Evolutionary conservation across 2,888 invertebrate species (phyloP).

Genomic region (Drymonia ruficornis): DNA sequence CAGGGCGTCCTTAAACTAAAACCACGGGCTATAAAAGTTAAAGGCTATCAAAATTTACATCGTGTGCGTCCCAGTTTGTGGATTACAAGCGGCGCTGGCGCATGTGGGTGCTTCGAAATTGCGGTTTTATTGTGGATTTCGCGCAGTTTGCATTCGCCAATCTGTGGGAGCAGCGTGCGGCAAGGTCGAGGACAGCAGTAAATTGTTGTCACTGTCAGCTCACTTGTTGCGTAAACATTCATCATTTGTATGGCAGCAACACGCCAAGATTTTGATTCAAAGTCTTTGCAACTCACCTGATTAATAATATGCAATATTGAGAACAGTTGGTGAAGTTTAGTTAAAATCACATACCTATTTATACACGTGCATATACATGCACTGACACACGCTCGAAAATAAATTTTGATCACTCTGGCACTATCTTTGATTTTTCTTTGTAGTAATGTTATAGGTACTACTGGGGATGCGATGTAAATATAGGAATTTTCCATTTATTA

Average conservation of each 20-base stretch:
- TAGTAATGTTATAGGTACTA: no score
- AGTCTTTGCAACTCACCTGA: neutral
- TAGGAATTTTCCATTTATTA: no score
- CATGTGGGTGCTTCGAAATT: constrained; percentile 66
- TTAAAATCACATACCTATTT: no score
- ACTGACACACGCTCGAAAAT: no score
- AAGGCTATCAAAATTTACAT: constrained; percentile 78
- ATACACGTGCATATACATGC: no score
- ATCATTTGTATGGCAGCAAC: constrained; percentile 46
- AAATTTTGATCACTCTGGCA: no score
- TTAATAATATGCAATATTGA: no score
- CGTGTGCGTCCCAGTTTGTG: constrained; percentile 73
- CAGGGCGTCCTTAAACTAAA: constrained; percentile 73
- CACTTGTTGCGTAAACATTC: constrained; percentile 61
- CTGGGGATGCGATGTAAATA: no score
- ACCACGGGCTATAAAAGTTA: constrained; percentile 69
- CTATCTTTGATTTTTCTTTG: no score
- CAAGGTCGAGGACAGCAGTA: constrained; percentile 74
- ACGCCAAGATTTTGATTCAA: constrained; percentile 22
- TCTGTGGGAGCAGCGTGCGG: constrained; percentile 65
- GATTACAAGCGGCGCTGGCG: constrained; percentile 58
- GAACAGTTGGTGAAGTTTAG: no score
- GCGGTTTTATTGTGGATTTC: constrained; percentile 59
- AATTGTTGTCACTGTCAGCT: constrained; percentile 62
- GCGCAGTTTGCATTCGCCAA: constrained; percentile 62